Conservation (phyloP, 2,797 vertebrate species). For the Pitangus sulphuratus region DNA sequence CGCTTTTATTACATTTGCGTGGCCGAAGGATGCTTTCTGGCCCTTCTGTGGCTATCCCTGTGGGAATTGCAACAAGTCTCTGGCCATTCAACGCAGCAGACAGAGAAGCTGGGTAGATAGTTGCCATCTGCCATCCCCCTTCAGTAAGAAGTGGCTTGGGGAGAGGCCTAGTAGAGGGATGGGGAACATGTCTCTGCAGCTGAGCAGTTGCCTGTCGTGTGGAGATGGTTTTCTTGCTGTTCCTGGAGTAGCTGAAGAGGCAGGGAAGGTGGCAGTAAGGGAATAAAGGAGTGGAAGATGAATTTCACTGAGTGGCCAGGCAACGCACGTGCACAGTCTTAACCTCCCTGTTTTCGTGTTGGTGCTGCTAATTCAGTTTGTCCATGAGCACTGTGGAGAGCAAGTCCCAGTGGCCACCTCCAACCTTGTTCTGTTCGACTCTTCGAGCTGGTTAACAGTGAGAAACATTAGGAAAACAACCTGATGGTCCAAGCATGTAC, state of each 20-base stretch:
- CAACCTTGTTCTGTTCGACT: not conserved
- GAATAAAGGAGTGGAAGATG: not conserved
- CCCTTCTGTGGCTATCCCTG: not conserved
- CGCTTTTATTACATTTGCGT: not conserved
- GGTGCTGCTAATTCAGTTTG: not conserved
- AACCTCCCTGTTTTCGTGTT: not conserved
- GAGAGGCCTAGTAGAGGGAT: not conserved
- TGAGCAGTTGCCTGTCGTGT: not conserved
- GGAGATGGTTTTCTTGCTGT: not conserved
- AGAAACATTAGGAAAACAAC: not conserved
- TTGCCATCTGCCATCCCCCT: not conserved
- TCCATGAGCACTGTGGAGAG: not conserved
- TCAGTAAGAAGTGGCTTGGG: fast-evolving
- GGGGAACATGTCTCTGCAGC: not conserved
- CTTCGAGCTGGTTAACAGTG: not conserved
- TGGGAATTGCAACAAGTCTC: not conserved
- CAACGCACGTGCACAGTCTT: fast-evolving
- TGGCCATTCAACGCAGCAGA: not conserved
- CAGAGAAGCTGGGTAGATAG: not conserved
- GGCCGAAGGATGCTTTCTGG: not conserved
- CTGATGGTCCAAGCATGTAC: fast-evolving
- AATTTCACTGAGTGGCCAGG: not conserved
- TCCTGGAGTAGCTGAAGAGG: not conserved
- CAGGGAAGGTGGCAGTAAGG: not conserved
- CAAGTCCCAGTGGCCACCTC: not conserved